Evolutionary conservation across 2,797 vertebrate species (phyloP).

Genomic region (Sebastes alutus): DNA sequence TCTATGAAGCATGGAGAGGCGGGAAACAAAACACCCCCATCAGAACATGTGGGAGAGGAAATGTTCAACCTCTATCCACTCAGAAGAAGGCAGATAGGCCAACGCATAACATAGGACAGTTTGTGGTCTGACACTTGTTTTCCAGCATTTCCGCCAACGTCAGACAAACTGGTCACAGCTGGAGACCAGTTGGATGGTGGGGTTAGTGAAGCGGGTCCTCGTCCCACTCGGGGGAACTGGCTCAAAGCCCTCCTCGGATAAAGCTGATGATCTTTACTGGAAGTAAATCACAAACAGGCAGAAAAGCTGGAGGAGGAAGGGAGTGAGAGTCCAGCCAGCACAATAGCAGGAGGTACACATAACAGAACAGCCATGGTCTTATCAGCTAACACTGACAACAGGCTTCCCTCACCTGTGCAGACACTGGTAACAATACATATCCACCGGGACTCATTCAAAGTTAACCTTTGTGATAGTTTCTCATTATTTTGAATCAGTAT

Average conservation of each 20-base stretch:
- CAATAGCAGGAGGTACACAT: constrained; percentile 61
- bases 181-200: constrained; percentile 11
- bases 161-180: constrained; percentile 12
- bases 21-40: constrained; percentile 18
- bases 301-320: constrained; percentile 39
- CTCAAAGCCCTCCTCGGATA: constrained; percentile 17
- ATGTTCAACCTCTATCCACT: constrained; percentile 14
- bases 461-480: not conserved
- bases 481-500: not conserved
- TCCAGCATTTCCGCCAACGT: constrained; percentile 21
- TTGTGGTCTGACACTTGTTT: constrained; percentile 29
- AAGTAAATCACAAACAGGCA: constrained; percentile 52
- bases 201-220: not conserved
- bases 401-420: constrained; percentile 46
- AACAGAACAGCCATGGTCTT: constrained; percentile 25
- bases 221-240: not conserved
- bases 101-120: not conserved
- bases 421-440: not conserved
- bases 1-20: constrained; percentile 16
- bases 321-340: constrained; percentile 42
- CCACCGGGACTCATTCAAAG: not conserved
- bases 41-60: constrained; percentile 44
- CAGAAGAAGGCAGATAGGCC: constrained; percentile 15
- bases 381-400: constrained; percentile 49
- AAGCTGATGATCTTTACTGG: constrained; percentile 52